Evolutionary conservation across 2,113 vertebrate species (phyloP), one percentile per base, ranked within the genome.

Genomic region (Hypomesus transpacificus): DNA sequence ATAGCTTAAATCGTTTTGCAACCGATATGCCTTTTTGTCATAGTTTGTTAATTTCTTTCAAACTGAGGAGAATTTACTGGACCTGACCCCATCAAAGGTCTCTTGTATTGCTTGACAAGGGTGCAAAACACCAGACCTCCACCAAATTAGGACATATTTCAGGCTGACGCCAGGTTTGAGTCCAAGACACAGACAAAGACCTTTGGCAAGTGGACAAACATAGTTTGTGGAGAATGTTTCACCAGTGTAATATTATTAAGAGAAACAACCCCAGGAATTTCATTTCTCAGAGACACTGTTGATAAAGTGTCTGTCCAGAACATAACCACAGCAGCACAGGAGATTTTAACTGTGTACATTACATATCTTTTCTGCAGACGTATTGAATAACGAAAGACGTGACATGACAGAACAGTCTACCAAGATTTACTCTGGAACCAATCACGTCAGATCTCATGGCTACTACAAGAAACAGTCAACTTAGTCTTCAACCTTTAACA

Each of bases 311-410:
- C 82, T 77, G 70, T 57, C 65, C 14, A 3, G 71, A 84, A 87
- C 82, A 80, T 83, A 82, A 85, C 86, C 86, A 75, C 74, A 58
- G 7, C 69, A 69, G 46, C 74, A 75, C 82, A 86, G 82, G 78
- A 20, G 57, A 84, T 83, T 84, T 73, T 56, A 85, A 86, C 78
- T 78, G 78, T 76, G 80, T 77, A 82, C 85, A 85, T 84, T 80
- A 86, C 82, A 87, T 87, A 87, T 80, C 84, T 87, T 75, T 78
- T 82, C 60, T 80, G 73, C 82, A 82, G 82, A 87, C 83, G 81
- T 87, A 91, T 89, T 87, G 80, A 86, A 90, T 91, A 86, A 88
- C 85, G 71, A 88, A 88, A 82, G 75, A 85, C 82, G 82, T 85
- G 82, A 86, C 84, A 87, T 81, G 83, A 87, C 88, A 82, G 76